phyloP scores from a whole-genome alignment of 2,888 invertebrate species.

The Chloroclystis v-ata region DNA sequence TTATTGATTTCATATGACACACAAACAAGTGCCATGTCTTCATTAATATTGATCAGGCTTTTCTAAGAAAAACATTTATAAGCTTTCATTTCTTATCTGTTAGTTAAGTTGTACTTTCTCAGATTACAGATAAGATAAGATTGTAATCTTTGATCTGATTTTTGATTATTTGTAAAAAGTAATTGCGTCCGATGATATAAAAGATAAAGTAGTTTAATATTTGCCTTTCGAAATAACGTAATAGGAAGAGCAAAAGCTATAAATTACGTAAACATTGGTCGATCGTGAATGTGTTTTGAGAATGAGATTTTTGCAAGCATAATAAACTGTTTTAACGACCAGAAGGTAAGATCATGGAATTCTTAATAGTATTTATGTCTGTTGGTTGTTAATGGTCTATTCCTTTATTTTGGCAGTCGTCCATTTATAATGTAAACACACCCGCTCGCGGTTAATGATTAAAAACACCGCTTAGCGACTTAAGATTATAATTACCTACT shows the following conservation, averaged over 20 bases:
- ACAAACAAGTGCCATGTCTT: slow-evolving; percentile 21
- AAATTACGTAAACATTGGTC: slow-evolving; percentile 7
- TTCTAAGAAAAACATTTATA: too few relatives aligned
- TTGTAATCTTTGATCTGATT: not conserved
- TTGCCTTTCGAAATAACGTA: slow-evolving; percentile 9
- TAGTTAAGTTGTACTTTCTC: not conserved
- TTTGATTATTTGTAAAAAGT: not conserved
- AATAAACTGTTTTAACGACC: slow-evolving; percentile 8
- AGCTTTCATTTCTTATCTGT: too few relatives aligned
- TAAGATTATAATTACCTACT: slow-evolving; percentile 11
- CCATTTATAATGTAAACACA: slow-evolving; percentile 33
- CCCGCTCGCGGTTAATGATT: slow-evolving; percentile 33
- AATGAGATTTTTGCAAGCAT: slow-evolving; percentile 11
- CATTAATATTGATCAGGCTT: slow-evolving; percentile 14
- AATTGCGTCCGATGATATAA: not conserved
- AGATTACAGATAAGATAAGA: not conserved
- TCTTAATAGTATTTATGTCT: slow-evolving; percentile 13
- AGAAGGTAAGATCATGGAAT: slow-evolving; percentile 11
- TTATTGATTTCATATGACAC: slow-evolving; percentile 17
- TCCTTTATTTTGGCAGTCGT: slow-evolving; percentile 33
- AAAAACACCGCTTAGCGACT: slow-evolving; percentile 33
- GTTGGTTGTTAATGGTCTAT: slow-evolving; percentile 23
- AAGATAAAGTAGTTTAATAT: not conserved
- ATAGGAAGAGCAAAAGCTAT: slow-evolving; percentile 5
- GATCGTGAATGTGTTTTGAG: slow-evolving; percentile 7